Evolutionary conservation across 2,888 invertebrate species (phyloP), one percentile per base, ranked within the genome.

Genomic region (Camponotus fellah): DNA sequence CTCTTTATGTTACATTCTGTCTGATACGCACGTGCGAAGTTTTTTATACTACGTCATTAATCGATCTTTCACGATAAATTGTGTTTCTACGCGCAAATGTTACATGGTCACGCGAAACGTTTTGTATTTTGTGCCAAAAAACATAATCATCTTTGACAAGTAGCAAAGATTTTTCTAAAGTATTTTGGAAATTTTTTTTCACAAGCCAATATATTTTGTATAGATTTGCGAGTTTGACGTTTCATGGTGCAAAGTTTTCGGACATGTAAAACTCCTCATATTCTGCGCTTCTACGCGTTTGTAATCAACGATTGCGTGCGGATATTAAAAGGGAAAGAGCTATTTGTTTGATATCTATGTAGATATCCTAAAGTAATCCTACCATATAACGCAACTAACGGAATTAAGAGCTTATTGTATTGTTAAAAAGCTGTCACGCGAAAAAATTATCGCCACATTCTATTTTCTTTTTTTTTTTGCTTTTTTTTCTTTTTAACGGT

Each of bases 401-500:
- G 87, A 84, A 90, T 90, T 91, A 91, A 79, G 91, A 91, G 91
- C 91, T 91, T 92, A 89, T 77, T 90, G 88, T 91, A 91, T 91
- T 87, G 88, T 89, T 86, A 89, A 89, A 90, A 93, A 94, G 86
- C 92, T 93, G 92, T 93, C 90, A 91, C 89, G 89, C 88, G 90
- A 92, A 58, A 60, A 71, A 21, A 46, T 34, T 14, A 26, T 72
- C 60, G 46, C 14, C 34, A 21, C 46, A 46, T 60, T 43, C 69
- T 43, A 56, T 77, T 34, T 69, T 40, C 3, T 3, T 43, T 32
- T 21, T 3, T 32, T 34, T 46, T 43, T 58, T 58, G 17, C 9
- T 58, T n/a, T 34, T 21, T 46, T 58, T 60, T 60, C 43, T 49
- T 79, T 60, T 53, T 12, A 56, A 56, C 14, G 58, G 40, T 26